phyloP scores from a whole-genome alignment of 1,140 invertebrate genomes.

The Ganaspis sp. region DNA sequence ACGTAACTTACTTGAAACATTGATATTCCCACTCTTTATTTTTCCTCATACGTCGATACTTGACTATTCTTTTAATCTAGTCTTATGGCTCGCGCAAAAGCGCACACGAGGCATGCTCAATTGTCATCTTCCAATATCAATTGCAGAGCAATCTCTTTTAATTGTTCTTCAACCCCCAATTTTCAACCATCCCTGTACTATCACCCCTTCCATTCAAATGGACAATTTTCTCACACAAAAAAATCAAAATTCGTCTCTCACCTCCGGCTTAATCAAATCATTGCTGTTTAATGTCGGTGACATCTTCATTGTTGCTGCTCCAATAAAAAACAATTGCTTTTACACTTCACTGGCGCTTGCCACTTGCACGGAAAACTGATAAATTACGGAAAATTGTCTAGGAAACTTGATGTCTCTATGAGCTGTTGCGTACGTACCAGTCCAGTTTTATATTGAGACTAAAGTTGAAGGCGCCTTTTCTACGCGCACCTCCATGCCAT shows the following conservation, averaged over 20 bases:
- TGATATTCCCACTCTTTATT: constrained; percentile 20
- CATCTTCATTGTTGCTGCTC: constrained; percentile 63
- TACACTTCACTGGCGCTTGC: neutral
- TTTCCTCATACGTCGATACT: constrained; percentile 3
- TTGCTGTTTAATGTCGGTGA: constrained; percentile 60
- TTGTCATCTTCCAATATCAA: neutral
- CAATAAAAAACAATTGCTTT: neutral
- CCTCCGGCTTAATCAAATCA: constrained; percentile 70
- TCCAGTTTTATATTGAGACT: constrained; percentile 64
- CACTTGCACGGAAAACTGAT: neutral
- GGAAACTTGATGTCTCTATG: constrained; percentile 5
- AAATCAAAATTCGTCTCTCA: constrained; percentile 53
- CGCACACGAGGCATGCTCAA: constrained; percentile 1
- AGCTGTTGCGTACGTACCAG: constrained; percentile 27
- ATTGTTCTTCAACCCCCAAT: neutral
- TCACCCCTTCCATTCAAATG: neutral
- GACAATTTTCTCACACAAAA: neutral
- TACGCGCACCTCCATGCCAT: constrained; percentile 47
- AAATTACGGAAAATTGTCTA: neutral
- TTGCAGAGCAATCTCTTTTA: neutral
- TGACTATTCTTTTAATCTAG: constrained; percentile 12
- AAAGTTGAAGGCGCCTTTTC: constrained; percentile 39
- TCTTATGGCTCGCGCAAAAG: constrained; percentile 23
- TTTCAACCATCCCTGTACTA: neutral
- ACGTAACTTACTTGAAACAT: constrained; percentile 25